phyloP scores from a whole-genome alignment of 2,113 vertebrate genomes.

The Mastomys natalensis region DNA sequence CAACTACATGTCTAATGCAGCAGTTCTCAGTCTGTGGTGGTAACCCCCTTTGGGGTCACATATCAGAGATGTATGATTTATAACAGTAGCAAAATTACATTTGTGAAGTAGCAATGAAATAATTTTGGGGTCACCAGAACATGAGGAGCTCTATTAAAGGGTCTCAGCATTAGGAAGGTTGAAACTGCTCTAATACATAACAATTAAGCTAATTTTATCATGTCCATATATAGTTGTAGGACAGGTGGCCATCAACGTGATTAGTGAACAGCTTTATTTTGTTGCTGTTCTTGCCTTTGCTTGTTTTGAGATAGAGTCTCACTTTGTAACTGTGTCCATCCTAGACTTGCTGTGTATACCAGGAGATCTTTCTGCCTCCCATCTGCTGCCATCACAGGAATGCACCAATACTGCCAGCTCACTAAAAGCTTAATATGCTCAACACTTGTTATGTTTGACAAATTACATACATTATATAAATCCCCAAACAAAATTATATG shows the following conservation, averaged over 20 bases:
- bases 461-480: constrained; percentile 10
- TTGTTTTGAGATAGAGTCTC: background rate
- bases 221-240: background rate
- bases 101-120: background rate
- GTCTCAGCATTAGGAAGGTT: background rate
- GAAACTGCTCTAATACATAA: background rate
- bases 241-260: background rate
- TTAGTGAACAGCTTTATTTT: background rate
- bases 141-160: background rate
- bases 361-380: background rate
- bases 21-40: background rate
- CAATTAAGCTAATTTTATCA: constrained; percentile 42
- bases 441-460: constrained; percentile 9
- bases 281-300: background rate
- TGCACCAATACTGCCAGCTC: background rate
- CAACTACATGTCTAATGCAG: background rate
- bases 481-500: constrained; percentile 20
- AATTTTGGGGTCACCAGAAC: background rate
- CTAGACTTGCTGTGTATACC: background rate
- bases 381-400: background rate
- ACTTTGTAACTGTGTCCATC: background rate
- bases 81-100: background rate
- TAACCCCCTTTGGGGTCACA: too few species aligned
- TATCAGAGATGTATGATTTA: background rate
- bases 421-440: background rate